Evolutionary conservation across 2,797 vertebrate species (phyloP).

Genomic region (Macrochelys suwanniensis): DNA sequence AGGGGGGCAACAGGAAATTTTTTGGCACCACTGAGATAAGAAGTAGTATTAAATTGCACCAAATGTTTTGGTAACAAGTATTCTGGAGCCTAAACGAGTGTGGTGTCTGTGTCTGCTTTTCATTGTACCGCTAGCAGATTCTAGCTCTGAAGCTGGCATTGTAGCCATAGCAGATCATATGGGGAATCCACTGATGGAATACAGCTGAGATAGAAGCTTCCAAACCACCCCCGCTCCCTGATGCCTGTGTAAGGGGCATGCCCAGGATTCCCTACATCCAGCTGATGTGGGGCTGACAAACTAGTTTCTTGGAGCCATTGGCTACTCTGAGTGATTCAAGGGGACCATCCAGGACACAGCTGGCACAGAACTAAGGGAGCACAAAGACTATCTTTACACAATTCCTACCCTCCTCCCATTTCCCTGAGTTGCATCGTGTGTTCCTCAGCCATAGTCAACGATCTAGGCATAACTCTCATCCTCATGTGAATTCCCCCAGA

Average conservation of each 20-base stretch:
- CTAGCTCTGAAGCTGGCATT: background rate
- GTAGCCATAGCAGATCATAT: too few relatives aligned
- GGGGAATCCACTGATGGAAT: background rate
- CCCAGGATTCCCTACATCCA: background rate
- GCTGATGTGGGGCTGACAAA: background rate
- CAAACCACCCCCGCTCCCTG: background rate
- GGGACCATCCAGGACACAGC: background rate
- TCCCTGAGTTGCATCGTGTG: background rate
- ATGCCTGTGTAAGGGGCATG: background rate
- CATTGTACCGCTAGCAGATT: background rate
- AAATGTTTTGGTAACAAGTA: background rate
- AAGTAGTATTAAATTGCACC: slow-evolving; percentile 10
- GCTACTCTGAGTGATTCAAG: background rate
- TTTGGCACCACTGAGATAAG: background rate
- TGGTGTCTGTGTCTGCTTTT: background rate
- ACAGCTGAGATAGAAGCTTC: background rate
- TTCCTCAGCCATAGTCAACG: background rate
- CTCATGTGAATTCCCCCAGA: background rate
- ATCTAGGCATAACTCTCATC: background rate
- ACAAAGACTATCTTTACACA: background rate
- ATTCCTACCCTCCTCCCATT: background rate
- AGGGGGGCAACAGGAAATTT: too few relatives aligned
- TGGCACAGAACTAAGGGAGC: background rate
- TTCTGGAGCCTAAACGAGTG: background rate
- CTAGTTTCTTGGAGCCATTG: background rate